Conservation (phyloP, 1,140 invertebrate genomes). For the Choristoneura fumiferana region DNA sequence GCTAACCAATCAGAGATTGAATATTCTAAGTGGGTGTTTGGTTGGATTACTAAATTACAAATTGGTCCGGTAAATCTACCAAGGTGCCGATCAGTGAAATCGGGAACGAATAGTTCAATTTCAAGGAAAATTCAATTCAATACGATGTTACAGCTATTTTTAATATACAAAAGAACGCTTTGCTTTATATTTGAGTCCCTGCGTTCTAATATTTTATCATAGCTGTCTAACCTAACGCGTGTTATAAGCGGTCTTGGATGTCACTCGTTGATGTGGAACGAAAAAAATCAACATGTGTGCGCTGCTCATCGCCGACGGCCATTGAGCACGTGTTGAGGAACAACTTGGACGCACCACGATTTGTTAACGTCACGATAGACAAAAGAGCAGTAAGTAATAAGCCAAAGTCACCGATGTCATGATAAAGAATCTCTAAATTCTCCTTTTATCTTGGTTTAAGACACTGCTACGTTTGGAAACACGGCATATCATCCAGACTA, state of each 20-base stretch:
- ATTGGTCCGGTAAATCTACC: slow-evolving; percentile 14
- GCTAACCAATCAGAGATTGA: slow-evolving; percentile 8
- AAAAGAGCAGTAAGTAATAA: too few species aligned
- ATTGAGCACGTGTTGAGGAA: slow-evolving; percentile 45
- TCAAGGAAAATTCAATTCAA: too few species aligned
- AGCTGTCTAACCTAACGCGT: slow-evolving; percentile 44
- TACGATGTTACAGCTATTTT: too few species aligned
- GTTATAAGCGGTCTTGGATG: slow-evolving; percentile 57
- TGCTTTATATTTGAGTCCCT: slow-evolving; percentile 30
- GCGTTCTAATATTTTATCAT: slow-evolving; percentile 55
- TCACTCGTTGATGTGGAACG: slow-evolving; percentile 31
- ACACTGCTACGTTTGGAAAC: too few species aligned
- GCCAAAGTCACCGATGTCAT: too few species aligned
- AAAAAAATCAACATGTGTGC: slow-evolving; percentile 61
- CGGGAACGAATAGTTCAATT: slow-evolving; percentile 40
- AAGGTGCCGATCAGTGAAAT: slow-evolving; percentile 1
- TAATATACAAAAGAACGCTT: too few species aligned
- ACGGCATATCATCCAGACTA: too few species aligned
- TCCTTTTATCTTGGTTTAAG: too few species aligned
- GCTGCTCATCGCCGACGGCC: slow-evolving; percentile 32
- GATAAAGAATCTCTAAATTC: too few species aligned
- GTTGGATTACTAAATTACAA: slow-evolving; percentile 18
- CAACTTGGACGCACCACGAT: slow-evolving; percentile 28
- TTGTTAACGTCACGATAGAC: slow-evolving; percentile 25
- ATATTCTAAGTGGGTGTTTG: slow-evolving; percentile 18